Conservation (phyloP, 2,888 invertebrate species). For the Ormia ochracea region DNA sequence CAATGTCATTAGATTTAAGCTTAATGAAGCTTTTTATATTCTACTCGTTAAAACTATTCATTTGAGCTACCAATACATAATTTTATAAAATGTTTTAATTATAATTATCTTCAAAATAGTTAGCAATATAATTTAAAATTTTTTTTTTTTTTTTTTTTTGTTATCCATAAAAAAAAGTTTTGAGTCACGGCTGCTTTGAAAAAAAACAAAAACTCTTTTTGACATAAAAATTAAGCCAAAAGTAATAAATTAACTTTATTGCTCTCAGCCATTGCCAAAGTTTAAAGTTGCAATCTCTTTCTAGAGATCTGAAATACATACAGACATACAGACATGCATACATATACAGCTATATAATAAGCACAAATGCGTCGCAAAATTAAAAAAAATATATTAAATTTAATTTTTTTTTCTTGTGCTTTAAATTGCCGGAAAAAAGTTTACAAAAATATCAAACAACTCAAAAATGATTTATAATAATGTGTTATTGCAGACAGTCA, state of each 20-base stretch:
- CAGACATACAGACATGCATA: too few relatives aligned
- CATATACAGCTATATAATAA: background rate
- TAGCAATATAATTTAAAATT: too few relatives aligned
- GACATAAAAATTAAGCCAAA: background rate
- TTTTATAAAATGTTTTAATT: too few relatives aligned
- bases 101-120: too few relatives aligned
- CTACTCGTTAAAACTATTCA: too few relatives aligned
- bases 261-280: constrained; percentile 21
- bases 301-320: constrained; percentile 41
- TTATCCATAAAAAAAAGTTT: too few relatives aligned
- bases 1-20: too few relatives aligned
- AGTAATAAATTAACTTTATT: constrained; percentile 43
- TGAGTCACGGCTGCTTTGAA: background rate
- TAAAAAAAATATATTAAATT: constrained; percentile 23
- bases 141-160: too few relatives aligned
- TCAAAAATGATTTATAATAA: constrained; percentile 60
- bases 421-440: constrained; percentile 1
- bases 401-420: background rate
- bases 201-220: background rate
- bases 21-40: too few relatives aligned
- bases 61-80: too few relatives aligned
- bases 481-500: constrained; percentile 54
- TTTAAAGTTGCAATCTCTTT: constrained; percentile 51
- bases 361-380: constrained; percentile 15
- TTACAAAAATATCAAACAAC: constrained; percentile 43